phyloP scores from a whole-genome alignment of 2,113 vertebrate species.

The Excalfactoria chinensis region DNA sequence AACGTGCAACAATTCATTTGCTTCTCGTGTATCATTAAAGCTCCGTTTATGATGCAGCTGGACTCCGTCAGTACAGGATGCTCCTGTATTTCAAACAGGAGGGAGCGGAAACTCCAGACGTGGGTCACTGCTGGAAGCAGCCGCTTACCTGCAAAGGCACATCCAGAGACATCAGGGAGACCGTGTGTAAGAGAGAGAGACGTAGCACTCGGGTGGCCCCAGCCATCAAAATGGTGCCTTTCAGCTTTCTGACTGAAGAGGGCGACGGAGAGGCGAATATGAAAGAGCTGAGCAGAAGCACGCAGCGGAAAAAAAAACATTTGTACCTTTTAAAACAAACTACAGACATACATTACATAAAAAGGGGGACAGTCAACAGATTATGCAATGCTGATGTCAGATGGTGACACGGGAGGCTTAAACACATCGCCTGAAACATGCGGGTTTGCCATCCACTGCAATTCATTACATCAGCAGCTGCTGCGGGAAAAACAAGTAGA shows the following conservation, averaged over 20 bases:
- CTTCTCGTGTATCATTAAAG: not conserved
- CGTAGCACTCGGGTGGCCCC: not conserved
- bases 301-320: conserved; percentile 51
- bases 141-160: not conserved
- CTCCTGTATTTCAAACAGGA: not conserved
- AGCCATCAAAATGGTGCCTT: not conserved
- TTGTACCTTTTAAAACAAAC: conserved; percentile 72
- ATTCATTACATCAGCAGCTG: not conserved
- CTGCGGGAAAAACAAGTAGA: not conserved
- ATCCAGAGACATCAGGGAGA: not conserved
- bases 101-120: not conserved
- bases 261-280: conserved; percentile 72
- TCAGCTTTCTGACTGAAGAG: conserved; percentile 73
- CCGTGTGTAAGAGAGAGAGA: not conserved
- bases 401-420: not conserved
- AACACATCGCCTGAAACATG: not conserved
- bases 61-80: not conserved
- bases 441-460: not conserved
- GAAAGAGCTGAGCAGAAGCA: conserved; percentile 34
- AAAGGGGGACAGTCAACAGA: conserved; percentile 43
- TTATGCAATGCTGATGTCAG: conserved; percentile 44
- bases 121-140: not conserved
- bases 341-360: conserved; percentile 75
- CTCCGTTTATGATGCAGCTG: not conserved
- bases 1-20: not conserved